Conservation (phyloP, 2,888 invertebrate species). For the Lasioglossum villosulum region DNA sequence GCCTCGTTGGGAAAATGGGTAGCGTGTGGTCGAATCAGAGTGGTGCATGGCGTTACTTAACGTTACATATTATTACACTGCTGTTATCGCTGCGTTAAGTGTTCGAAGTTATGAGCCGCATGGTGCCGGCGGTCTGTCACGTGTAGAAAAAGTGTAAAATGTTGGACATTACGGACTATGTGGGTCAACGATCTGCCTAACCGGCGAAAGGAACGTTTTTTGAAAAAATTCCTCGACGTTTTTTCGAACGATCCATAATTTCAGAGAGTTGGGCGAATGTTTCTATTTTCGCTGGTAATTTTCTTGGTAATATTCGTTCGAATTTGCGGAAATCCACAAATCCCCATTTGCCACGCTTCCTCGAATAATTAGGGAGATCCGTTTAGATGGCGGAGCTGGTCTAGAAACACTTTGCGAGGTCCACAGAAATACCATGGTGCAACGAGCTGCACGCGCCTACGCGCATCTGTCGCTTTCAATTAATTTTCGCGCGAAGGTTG, state of each 20-base stretch:
- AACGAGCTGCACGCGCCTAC: conserved; percentile 46
- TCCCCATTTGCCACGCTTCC: conserved; percentile 19
- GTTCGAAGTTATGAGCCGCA: conserved; percentile 29
- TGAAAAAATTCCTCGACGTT: not conserved
- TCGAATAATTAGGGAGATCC: conserved; percentile 37
- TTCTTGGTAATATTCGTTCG: not conserved
- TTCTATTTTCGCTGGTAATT: not conserved
- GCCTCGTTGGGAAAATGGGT: conserved; percentile 4
- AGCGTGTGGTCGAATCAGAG: conserved; percentile 21
- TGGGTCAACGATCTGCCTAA: not conserved
- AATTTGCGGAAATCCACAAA: not conserved
- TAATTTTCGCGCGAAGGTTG: conserved; percentile 54
- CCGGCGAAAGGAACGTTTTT: not conserved
- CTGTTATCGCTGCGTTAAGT: conserved; percentile 43
- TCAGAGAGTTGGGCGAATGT: not conserved
- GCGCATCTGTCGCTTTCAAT: conserved; percentile 47
- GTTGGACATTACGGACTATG: conserved; percentile 8
- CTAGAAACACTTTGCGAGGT: conserved; percentile 24
- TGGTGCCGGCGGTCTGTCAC: conserved; percentile 24
- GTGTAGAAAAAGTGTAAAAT: conserved; percentile 17
- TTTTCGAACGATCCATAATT: not conserved
- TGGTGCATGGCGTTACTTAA: conserved; percentile 16
- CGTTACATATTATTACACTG: conserved; percentile 25
- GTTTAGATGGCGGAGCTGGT: conserved; percentile 29
- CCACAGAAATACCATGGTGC: conserved; percentile 25